Percentiles rank a stretch among this genome's conserved stretches.
These are phyloP conservation scores for Polylopha cassiicola DNA, from an alignment of 2,888 invertebrate species.

Conservation along the genomic window DNA sequence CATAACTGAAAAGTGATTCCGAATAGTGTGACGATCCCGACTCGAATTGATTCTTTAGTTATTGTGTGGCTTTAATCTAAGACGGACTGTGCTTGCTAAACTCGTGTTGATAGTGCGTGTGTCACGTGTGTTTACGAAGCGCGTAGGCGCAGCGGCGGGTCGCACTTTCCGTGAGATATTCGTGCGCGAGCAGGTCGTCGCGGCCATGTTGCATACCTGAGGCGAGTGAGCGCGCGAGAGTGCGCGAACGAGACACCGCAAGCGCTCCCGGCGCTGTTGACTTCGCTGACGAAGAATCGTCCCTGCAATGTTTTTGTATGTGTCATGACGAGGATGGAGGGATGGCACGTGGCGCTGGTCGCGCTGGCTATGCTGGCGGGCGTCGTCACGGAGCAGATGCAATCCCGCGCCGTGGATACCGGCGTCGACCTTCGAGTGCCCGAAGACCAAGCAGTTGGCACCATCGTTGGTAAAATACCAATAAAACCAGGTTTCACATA, in stretches of 20 bases:
- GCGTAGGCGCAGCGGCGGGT: constrained; percentile 72
- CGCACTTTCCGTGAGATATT: constrained; percentile 75
- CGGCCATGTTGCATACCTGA: constrained; percentile 78
- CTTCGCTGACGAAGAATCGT: constrained; percentile 60
- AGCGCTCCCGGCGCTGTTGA: constrained; percentile 55
- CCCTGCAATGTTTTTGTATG: constrained; percentile 62
- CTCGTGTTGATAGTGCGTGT: constrained; percentile 51
- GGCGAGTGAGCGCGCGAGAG: constrained; percentile 67
- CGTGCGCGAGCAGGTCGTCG: constrained; percentile 72
- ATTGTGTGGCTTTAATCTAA: background rate
- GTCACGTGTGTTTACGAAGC: constrained; percentile 75
- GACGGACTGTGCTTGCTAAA: constrained; percentile 23
- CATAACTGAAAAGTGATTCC: constrained; percentile 56
- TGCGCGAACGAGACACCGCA: constrained; percentile 71
- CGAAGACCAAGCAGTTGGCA: constrained; percentile 91
- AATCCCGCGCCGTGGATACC: constrained; percentile 91
- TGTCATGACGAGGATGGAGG: constrained; percentile 69
- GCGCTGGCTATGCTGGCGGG: too few species aligned
- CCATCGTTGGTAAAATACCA: constrained; percentile 91
- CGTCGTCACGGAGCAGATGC: constrained; percentile 82
- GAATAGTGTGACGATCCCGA: constrained; percentile 38
- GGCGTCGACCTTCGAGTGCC: constrained; percentile 89
- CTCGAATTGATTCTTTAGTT: constrained; percentile 22
- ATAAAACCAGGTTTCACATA: constrained; percentile 92
- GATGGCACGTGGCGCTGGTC: constrained; percentile 69